Conservation (phyloP, 2,797 vertebrate genomes). For the Sebastes reedi region DNA sequence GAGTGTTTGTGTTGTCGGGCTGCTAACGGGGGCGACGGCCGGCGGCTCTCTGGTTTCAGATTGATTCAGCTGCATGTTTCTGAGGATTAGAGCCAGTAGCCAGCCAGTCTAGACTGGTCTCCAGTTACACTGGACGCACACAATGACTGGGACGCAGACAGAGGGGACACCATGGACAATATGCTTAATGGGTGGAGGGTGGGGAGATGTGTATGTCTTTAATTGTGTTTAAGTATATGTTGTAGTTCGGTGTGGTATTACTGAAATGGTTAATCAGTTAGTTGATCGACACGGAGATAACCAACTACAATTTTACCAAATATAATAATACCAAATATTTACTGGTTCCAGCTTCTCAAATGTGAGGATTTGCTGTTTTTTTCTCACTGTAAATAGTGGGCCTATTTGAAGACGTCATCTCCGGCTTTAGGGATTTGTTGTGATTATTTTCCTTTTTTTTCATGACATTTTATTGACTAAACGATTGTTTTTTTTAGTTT, state of each 20-base stretch:
- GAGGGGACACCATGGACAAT: conserved; percentile 65
- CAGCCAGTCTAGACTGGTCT: conserved; percentile 97
- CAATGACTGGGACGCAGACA: conserved; percentile 83
- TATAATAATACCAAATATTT: neutral
- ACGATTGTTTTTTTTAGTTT: too few relatives aligned
- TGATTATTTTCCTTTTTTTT: neutral
- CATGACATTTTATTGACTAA: neutral
- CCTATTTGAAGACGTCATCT: neutral
- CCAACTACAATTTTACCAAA: neutral
- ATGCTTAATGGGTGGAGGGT: conserved; percentile 28
- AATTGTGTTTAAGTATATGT: neutral
- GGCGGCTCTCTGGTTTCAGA: conserved; percentile 91
- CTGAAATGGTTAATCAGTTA: neutral
- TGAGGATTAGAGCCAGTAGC: conserved; percentile 94
- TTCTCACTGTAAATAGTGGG: too few relatives aligned
- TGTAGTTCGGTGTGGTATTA: neutral
- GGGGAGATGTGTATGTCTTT: neutral
- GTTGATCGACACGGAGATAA: neutral
- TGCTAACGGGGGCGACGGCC: conserved; percentile 78
- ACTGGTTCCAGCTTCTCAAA: neutral
- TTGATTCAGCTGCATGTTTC: conserved; percentile 93
- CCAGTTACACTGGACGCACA: conserved; percentile 90
- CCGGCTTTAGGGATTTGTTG: neutral
- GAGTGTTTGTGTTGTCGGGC: conserved; percentile 56
- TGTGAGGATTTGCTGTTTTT: neutral